Percentiles rank a stretch among this genome's conserved stretches.
Evolutionary conservation across 1,140 invertebrate genomes (phyloP).

Genomic region (Euura lappo): DNA sequence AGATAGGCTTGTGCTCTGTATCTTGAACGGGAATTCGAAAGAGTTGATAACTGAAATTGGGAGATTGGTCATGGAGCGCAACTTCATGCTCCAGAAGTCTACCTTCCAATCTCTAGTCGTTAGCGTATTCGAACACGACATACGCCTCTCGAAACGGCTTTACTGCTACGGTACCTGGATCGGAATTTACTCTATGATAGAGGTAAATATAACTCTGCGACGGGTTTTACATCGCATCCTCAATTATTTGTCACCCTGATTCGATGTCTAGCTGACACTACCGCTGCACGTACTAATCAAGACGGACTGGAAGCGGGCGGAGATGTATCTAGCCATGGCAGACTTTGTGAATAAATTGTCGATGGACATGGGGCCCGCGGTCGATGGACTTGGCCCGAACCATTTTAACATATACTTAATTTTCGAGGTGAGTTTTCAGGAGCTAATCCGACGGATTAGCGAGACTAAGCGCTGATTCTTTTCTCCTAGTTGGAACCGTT

Average conservation of each 20-base stretch:
- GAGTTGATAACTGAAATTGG: constrained; percentile 23
- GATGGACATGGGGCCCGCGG: constrained; percentile 28
- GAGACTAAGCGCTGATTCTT: not conserved
- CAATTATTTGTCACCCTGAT: not conserved
- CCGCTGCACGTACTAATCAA: constrained; percentile 31
- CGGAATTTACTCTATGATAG: constrained; percentile 33
- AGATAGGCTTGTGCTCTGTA: constrained; percentile 27
- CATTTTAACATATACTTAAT: constrained; percentile 29
- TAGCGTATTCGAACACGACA: constrained; percentile 29
- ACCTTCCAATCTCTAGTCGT: constrained; percentile 32
- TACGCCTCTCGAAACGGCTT: constrained; percentile 31
- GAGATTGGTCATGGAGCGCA: constrained; percentile 28
- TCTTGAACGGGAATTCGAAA: constrained; percentile 17
- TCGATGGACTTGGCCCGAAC: constrained; percentile 25
- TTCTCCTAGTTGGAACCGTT: constrained; percentile 26
- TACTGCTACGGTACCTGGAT: constrained; percentile 35
- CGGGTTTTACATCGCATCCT: too few species aligned
- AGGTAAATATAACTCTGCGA: constrained; percentile 26
- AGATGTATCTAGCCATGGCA: constrained; percentile 39
- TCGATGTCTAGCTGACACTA: constrained; percentile 23
- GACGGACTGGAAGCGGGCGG: constrained; percentile 37
- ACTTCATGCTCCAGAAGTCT: constrained; percentile 25
- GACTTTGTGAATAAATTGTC: constrained; percentile 29
- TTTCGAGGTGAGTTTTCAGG: constrained; percentile 28
- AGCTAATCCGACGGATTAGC: too few species aligned